phyloP scores from a whole-genome alignment of 2,888 invertebrate genomes.

The Cataglyphis cursor region DNA sequence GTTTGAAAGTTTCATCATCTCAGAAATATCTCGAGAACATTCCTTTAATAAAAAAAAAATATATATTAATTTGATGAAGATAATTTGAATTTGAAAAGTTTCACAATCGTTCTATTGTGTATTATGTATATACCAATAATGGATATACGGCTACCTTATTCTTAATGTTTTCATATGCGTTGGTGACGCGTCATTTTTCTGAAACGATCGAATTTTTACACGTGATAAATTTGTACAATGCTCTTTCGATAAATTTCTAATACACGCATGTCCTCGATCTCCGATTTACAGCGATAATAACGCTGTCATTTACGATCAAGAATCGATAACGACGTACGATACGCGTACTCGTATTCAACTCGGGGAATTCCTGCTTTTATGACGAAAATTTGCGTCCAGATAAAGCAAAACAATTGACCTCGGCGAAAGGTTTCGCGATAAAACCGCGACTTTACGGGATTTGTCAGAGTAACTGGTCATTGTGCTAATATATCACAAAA shows the following conservation, averaged over 20 bases:
- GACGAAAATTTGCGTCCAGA: constrained; percentile 35
- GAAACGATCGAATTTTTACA: constrained; percentile 13
- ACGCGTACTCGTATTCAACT: background rate
- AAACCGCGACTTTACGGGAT: background rate
- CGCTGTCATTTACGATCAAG: background rate
- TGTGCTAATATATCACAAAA: background rate
- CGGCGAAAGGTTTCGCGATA: constrained; percentile 1
- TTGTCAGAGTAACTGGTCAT: background rate
- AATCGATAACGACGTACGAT: constrained; percentile 7
- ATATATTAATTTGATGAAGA: background rate
- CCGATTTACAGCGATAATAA: constrained; percentile 18
- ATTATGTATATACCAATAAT: too few species aligned
- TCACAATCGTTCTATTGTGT: background rate
- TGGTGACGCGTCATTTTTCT: background rate
- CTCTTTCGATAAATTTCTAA: background rate
- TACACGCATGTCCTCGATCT: background rate
- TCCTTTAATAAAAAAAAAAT: background rate
- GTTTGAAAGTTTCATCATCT: constrained; percentile 61
- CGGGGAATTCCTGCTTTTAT: constrained; percentile 25
- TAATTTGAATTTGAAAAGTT: constrained; percentile 15
- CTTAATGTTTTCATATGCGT: background rate
- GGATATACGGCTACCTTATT: background rate
- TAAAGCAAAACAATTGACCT: constrained; percentile 19
- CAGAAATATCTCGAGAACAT: constrained; percentile 12
- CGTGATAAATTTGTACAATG: constrained; percentile 20